Evolutionary conservation across 2,797 vertebrate species (phyloP).

Genomic region (Lerista edwardsae): DNA sequence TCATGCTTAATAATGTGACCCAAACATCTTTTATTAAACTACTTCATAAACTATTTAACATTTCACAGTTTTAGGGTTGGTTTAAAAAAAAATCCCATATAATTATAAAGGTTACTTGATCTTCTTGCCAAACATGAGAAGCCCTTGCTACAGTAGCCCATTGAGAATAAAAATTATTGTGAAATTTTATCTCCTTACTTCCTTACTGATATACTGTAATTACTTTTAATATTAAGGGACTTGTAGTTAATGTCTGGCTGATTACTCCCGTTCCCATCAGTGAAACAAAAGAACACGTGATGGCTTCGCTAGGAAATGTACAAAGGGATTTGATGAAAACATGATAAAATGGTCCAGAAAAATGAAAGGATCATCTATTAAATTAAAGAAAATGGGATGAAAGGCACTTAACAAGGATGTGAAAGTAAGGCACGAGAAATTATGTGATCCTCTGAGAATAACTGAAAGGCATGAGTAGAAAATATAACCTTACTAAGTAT

Average conservation of each 20-base stretch:
- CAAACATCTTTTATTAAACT: background rate
- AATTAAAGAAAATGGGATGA: background rate
- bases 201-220: background rate
- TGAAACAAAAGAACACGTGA: slow-evolving; percentile 1
- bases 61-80: background rate
- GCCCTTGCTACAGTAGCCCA: background rate
- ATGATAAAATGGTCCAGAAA: slow-evolving; percentile 1
- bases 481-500: background rate
- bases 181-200: background rate
- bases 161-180: background rate
- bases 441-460: background rate
- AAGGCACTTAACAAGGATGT: background rate
- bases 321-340: slow-evolving; percentile 16
- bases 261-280: background rate
- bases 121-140: background rate
- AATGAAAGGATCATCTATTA: slow-evolving; percentile 22
- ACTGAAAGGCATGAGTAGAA: background rate
- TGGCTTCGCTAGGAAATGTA: slow-evolving; percentile 6
- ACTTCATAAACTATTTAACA: background rate
- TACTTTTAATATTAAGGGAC: background rate
- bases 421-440: slow-evolving; percentile 10
- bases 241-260: background rate
- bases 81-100: too few relatives aligned
- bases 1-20: background rate
- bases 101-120: background rate